Conservation (phyloP, 2,113 vertebrate species). For the Rana temporaria region DNA sequence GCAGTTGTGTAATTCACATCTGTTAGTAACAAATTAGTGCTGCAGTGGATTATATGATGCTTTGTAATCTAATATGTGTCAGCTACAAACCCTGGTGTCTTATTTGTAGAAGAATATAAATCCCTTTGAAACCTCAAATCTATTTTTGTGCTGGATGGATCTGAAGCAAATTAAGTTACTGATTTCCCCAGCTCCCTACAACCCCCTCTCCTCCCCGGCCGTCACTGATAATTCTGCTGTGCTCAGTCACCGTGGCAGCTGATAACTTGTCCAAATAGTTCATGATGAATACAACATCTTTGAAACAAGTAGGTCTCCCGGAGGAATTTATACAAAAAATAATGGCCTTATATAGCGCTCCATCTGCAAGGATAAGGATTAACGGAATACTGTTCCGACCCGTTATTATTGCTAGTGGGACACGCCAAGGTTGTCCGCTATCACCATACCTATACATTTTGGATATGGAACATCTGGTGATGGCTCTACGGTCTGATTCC, state of each 20-base stretch:
- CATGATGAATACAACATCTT: no score
- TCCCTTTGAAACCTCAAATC: slow-evolving; percentile 54
- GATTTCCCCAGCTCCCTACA: slow-evolving; percentile 32
- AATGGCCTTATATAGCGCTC: no score
- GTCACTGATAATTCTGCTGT: background rate
- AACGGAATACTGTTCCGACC: no score
- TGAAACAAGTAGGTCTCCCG: no score
- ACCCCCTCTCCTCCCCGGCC: background rate
- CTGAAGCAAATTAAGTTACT: slow-evolving; percentile 39
- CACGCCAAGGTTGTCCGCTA: no score
- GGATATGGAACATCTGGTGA: no score
- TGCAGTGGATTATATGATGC: slow-evolving; percentile 49
- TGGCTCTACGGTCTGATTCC: no score
- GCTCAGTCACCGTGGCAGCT: background rate
- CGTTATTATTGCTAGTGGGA: no score
- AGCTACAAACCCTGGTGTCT: slow-evolving; percentile 25
- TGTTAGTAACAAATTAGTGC: slow-evolving; percentile 47
- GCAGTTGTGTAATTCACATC: slow-evolving; percentile 41
- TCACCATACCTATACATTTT: no score
- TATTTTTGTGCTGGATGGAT: slow-evolving; percentile 51
- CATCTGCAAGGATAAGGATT: no score
- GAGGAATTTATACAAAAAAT: no score
- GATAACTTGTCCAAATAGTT: background rate
- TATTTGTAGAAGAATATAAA: slow-evolving; percentile 54
- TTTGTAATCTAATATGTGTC: slow-evolving; percentile 51